phyloP scores from a whole-genome alignment of 1,140 invertebrate species.

The Sminthurides bifidus region DNA sequence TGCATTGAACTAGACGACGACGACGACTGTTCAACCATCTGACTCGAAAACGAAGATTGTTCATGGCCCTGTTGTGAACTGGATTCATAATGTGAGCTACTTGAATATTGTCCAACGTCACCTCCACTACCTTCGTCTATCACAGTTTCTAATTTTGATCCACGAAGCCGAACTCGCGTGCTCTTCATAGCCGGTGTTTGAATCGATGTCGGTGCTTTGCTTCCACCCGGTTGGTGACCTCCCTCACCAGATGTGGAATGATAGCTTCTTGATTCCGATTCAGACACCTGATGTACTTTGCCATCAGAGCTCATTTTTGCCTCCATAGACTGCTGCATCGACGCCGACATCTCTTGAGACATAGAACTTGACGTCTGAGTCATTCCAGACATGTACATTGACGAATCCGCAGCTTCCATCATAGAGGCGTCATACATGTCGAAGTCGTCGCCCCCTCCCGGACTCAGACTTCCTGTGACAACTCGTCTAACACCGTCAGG shows the following conservation, averaged over 20 bases:
- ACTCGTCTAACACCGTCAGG: neutral
- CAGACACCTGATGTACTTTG: no score
- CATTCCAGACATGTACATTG: neutral
- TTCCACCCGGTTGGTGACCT: neutral
- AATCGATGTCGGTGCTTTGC: neutral
- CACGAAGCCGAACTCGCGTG: constrained; percentile 12
- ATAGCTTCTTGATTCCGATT: neutral
- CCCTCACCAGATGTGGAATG: neutral
- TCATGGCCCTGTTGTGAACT: no score
- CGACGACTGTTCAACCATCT: no score
- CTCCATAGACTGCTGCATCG: no score
- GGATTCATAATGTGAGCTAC: no score
- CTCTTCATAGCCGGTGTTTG: neutral
- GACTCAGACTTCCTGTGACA: neutral
- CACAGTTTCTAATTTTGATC: constrained; percentile 23
- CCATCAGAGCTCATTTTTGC: no score
- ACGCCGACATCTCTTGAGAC: no score
- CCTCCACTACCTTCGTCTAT: no score
- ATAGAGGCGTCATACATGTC: constrained; percentile 6
- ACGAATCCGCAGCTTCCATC: no score
- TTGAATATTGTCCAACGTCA: no score
- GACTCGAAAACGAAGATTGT: no score
- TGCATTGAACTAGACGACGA: neutral
- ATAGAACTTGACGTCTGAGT: neutral
- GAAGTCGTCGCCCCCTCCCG: neutral